Conservation (phyloP, 92 coral and sea anemone species). For the Porites rus region DNA sequence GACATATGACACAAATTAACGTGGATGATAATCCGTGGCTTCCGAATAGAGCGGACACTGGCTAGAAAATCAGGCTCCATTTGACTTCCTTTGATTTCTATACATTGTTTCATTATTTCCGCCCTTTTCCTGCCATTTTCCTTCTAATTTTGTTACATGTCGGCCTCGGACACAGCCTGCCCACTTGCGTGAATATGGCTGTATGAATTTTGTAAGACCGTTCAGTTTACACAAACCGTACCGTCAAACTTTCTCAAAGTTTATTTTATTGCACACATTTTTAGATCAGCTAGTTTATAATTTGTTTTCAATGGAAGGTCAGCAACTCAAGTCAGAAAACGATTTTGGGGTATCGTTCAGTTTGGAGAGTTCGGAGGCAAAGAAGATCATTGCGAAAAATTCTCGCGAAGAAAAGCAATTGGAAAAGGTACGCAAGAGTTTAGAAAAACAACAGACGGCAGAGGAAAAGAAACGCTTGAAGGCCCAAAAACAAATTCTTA, state of each 20-base stretch:
- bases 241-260: no score
- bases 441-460: constrained; percentile 25
- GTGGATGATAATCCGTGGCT: constrained; percentile 11
- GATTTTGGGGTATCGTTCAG: constrained; percentile 12
- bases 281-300: background rate
- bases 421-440: background rate
- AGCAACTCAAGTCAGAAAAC: background rate
- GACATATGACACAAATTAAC: background rate
- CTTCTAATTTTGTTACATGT: background rate
- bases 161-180: background rate
- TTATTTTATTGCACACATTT: no score
- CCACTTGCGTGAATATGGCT: no score
- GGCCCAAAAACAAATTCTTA: constrained; percentile 1
- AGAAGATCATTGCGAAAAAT: constrained; percentile 7
- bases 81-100: background rate
- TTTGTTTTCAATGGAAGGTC: background rate
- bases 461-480: constrained; percentile 11
- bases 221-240: no score
- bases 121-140: background rate
- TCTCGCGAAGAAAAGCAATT: constrained; percentile 35
- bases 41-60: constrained; percentile 10
- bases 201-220: no score
- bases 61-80: background rate
- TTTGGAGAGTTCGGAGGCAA: constrained; percentile 13
- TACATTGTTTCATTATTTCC: background rate